phyloP scores from a whole-genome alignment of 2,888 invertebrate genomes.

The Lasiommata megera region DNA sequence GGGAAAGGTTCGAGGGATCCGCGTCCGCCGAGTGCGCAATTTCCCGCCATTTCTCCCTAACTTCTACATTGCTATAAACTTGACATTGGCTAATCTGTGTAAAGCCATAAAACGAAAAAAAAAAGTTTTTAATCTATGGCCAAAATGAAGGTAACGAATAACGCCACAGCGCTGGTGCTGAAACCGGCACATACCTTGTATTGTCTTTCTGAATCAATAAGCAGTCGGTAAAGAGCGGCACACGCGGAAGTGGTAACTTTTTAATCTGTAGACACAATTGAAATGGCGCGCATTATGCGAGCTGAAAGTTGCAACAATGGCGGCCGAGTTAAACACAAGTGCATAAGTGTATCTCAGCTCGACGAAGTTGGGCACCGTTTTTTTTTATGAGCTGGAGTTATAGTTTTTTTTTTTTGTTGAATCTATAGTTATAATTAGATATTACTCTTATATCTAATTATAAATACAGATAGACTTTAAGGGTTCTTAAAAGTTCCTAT shows the following conservation, averaged over 20 bases:
- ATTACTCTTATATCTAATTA: too few species aligned
- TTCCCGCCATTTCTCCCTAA: too few species aligned
- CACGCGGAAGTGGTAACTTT: conserved; percentile 38
- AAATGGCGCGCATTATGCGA: conserved; percentile 51
- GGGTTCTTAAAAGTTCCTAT: too few species aligned
- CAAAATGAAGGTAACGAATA: neutral
- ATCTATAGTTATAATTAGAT: neutral
- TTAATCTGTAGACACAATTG: conserved; percentile 38
- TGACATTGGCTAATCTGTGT: too few species aligned
- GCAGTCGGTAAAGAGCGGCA: conserved; percentile 33
- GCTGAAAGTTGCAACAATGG: conserved; percentile 50
- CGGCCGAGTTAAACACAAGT: conserved; percentile 49
- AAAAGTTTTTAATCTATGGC: neutral
- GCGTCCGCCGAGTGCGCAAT: too few species aligned
- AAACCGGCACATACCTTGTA: neutral
- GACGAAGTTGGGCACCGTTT: conserved; percentile 14
- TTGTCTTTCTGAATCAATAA: conserved; percentile 31
- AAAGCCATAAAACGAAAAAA: too few species aligned
- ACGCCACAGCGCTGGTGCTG: neutral
- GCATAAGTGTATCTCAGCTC: conserved; percentile 57
- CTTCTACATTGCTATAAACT: too few species aligned
- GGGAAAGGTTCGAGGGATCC: too few species aligned
- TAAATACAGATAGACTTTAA: too few species aligned
- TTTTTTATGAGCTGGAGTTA: conserved; percentile 8
- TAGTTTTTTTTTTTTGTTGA: conserved; percentile 1